Conservation (phyloP, 2,888 invertebrate species). For the Antheraea assamensis region DNA sequence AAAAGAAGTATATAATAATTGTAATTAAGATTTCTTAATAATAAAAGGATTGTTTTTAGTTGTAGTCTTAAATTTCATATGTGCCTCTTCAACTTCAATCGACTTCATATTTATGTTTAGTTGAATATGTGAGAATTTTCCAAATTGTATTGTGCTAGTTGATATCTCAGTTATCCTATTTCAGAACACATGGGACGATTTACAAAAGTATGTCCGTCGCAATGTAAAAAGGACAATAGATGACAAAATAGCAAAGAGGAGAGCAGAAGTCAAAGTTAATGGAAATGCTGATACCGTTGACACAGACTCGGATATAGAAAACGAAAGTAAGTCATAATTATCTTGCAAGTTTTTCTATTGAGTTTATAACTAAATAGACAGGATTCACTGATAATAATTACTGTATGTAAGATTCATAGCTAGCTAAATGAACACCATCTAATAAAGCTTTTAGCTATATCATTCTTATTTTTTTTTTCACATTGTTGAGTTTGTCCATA, state of each 20-base stretch:
- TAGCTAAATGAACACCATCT: too few relatives aligned
- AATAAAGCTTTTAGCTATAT: too few relatives aligned
- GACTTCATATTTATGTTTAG: not conserved
- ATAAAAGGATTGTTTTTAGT: not conserved
- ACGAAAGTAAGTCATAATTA: constrained; percentile 57
- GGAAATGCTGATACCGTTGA: constrained; percentile 73
- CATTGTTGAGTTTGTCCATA: not conserved
- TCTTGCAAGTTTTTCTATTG: not conserved
- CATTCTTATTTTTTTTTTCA: too few relatives aligned
- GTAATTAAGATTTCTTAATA: not conserved
- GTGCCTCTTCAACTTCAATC: not conserved
- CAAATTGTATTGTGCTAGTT: not conserved
- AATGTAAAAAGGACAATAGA: constrained; percentile 91
- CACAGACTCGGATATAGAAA: constrained; percentile 75
- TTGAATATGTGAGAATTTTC: too few relatives aligned
- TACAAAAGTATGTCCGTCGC: constrained; percentile 89
- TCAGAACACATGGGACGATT: constrained; percentile 90
- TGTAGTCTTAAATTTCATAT: not conserved
- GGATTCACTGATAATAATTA: too few relatives aligned
- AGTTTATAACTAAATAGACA: not conserved
- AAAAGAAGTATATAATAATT: not conserved
- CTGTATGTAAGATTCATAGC: too few relatives aligned
- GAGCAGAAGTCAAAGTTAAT: constrained; percentile 72
- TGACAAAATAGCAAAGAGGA: constrained; percentile 87
- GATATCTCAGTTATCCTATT: constrained; percentile 22